These are phyloP conservation scores for Oreohelix idahoensis DNA, from an alignment of 1,140 invertebrate species.

Conservation along the genomic window DNA sequence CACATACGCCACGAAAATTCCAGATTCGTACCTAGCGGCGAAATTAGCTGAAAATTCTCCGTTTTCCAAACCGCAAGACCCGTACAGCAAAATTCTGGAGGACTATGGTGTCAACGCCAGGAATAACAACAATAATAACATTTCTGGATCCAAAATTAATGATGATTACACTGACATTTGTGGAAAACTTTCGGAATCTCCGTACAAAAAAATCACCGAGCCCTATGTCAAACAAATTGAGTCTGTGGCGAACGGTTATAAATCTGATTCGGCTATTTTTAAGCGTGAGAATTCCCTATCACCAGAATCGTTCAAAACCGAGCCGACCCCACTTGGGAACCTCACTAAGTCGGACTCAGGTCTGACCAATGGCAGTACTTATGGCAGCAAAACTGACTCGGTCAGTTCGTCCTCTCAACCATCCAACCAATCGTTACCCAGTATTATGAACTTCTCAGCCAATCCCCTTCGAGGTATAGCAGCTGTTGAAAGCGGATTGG, in stretches of 20 bases:
- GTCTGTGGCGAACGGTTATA: conserved; percentile 22
- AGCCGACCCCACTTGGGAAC: neutral
- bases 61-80: conserved; percentile 14
- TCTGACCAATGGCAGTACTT: conserved; percentile 10
- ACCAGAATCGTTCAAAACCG: neutral
- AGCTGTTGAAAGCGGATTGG: conserved; percentile 16
- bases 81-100: conserved; percentile 32
- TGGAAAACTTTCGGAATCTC: neutral
- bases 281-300: conserved; percentile 15
- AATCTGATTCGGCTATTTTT: neutral
- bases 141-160: neutral
- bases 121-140: conserved; percentile 35
- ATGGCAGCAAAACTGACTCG: neutral
- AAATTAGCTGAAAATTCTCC: conserved; percentile 12
- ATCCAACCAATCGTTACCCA: conserved; percentile 28
- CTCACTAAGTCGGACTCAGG: neutral
- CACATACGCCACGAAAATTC: conserved; percentile 5
- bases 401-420: conserved; percentile 28
- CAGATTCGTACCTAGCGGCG: conserved; percentile 10
- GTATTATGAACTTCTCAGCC: conserved; percentile 35
- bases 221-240: conserved; percentile 35
- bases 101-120: conserved; percentile 21
- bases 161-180: neutral
- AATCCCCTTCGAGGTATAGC: conserved; percentile 32
- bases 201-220: conserved; percentile 6